A percentile compares a stretch with the other conserved stretches of the same genome.
These are phyloP conservation scores for Eulemur coronatus DNA, from an alignment of 2,797 vertebrate species.

Conservation along the genomic window DNA sequence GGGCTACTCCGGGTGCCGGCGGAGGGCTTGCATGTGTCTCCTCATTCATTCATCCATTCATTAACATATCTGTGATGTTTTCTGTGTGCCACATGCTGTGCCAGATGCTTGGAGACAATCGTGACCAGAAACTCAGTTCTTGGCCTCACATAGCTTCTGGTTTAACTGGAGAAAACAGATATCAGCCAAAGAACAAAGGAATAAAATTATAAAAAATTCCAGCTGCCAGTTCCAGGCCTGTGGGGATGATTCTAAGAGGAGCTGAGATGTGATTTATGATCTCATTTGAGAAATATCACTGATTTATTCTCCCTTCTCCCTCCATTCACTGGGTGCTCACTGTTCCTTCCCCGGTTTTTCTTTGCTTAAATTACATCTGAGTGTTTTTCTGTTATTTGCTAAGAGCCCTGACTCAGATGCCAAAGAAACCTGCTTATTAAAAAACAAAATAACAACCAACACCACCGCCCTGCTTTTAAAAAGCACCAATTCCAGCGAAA, in stretches of 20 bases:
- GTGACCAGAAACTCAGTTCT: background rate
- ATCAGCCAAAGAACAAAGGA: background rate
- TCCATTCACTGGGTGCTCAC: background rate
- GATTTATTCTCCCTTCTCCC: background rate
- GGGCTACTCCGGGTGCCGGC: background rate
- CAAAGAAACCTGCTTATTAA: conserved; percentile 45
- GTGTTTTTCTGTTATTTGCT: conserved; percentile 45
- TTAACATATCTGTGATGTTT: fast-evolving
- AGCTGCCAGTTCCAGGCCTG: background rate
- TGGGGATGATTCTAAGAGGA: background rate
- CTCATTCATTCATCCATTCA: background rate
- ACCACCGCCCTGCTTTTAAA: conserved; percentile 36
- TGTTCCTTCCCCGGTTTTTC: background rate
- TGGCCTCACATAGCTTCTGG: background rate
- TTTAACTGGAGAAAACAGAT: background rate
- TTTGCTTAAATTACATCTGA: conserved; percentile 18
- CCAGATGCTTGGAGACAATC: background rate
- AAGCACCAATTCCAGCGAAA: conserved; percentile 16
- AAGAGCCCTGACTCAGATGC: conserved; percentile 37
- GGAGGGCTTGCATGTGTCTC: fast-evolving
- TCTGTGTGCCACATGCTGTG: background rate
- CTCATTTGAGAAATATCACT: background rate
- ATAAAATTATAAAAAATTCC: background rate
- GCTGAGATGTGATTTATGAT: background rate
- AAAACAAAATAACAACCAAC: background rate